Base-by-base conservation (phyloP, 2,797 vertebrate species). In the Catharus ustulatus region DNA sequence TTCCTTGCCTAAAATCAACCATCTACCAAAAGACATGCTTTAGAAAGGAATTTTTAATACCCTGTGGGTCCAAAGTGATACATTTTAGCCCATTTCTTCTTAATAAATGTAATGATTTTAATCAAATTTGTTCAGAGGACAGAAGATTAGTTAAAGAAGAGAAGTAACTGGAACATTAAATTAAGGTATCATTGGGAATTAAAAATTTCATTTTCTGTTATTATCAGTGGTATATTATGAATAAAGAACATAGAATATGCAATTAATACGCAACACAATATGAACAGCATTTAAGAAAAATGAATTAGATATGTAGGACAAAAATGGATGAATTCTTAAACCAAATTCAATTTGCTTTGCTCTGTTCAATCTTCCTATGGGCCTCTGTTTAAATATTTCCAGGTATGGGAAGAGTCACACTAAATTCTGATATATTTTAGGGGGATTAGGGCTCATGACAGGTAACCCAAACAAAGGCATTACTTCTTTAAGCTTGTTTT, bases 101-200 rank as follows among this genome's bases (percentile, higher is more conserved):
- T 93, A 94, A 95, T 96, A 95, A 93, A 96, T 88, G 94, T 55
- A 90, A 91, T 6, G 48, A 95, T 97, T 97, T 97, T 93, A 96
- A 97, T 97, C 95, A 92, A 96, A 95, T 96, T 95, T 97, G 88
- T 92, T 96, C 95, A 86, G 94, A 93, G 91, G 61, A 91, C 66
- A 96, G 94, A 96, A 97, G 95, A 97, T 97, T 97, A 97, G 93
- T 97, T 97, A 97, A 96, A 96, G 89, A 93, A 85, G 77, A 94
- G 71, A 90, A 91, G 92, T 83, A 96, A 95, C 95, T 95, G 93
- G 89, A 97, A 97, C 93, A 96, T 95, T 96, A 97, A 95, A 97
- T 95, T 96, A 96, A 97, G 91, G 96, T 96, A 96, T 96, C 94
- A 63, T 2, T 75, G 94, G 96, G 96, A 97, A 97, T 96, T 97